phyloP scores from a whole-genome alignment of 35 echinoderm and acorn worm species.

The Diadema setosum region DNA sequence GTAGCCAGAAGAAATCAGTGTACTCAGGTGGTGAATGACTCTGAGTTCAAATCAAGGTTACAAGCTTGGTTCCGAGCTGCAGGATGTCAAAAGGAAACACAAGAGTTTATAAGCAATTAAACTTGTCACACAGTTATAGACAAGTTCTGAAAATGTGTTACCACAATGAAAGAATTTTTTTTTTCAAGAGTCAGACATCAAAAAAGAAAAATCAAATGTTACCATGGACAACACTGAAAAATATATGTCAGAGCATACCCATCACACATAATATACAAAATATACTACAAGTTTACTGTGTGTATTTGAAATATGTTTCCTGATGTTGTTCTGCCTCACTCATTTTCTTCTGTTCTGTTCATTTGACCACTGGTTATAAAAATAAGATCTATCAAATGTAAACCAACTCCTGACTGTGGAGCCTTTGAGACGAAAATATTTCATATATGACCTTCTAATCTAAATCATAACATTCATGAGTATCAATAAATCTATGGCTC shows the following conservation, averaged over 20 bases:
- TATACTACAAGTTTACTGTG: too few relatives aligned
- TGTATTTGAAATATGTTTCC: too few relatives aligned
- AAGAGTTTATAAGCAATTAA: neutral
- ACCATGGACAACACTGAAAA: neutral
- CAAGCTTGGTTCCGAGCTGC: slow-evolving; percentile 47
- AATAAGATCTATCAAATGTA: too few relatives aligned
- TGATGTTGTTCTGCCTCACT: too few relatives aligned
- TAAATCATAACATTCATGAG: too few relatives aligned
- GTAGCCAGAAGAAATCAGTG: too few relatives aligned
- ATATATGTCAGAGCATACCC: neutral
- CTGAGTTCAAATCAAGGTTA: slow-evolving; percentile 17
- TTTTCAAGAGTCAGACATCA: neutral
- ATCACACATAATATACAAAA: neutral
- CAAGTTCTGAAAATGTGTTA: neutral
- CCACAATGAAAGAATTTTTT: neutral
- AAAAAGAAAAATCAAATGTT: neutral
- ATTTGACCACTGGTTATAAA: too few relatives aligned
- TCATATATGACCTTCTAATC: too few relatives aligned
- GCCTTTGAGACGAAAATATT: too few relatives aligned
- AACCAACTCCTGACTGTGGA: too few relatives aligned
- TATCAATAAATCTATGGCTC: too few relatives aligned
- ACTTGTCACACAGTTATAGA: neutral
- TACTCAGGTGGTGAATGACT: neutral
- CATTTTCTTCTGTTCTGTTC: too few relatives aligned
- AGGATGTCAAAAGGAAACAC: neutral